A percentile compares a stretch with the other conserved stretches of the same genome.
Conservation (phyloP, 1,140 invertebrate species). For the Lasaia peninsularis region DNA sequence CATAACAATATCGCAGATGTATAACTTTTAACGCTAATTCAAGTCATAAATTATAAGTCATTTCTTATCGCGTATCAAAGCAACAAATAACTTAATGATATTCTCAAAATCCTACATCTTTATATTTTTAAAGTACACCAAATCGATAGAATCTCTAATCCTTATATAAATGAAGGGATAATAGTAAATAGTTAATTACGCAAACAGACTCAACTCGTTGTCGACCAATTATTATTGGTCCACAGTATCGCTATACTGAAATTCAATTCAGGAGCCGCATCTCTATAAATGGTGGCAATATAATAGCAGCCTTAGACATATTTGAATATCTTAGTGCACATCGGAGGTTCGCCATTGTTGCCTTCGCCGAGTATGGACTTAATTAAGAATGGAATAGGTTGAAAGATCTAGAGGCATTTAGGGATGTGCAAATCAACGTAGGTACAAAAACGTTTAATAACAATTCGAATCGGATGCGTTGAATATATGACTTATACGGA, state of each 20-base stretch:
- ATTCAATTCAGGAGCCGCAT: conserved; percentile 48
- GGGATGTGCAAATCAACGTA: conserved; percentile 23
- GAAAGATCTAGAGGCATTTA: conserved; percentile 65
- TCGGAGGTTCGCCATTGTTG: conserved; percentile 66
- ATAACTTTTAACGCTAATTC: too few relatives aligned
- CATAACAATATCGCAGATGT: too few relatives aligned
- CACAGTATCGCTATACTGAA: conserved; percentile 34
- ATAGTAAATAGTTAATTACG: background rate
- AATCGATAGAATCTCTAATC: too few relatives aligned
- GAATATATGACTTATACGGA: background rate
- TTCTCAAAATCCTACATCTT: too few relatives aligned
- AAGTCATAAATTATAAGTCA: too few relatives aligned
- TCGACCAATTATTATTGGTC: conserved; percentile 37
- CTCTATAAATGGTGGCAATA: conserved; percentile 60
- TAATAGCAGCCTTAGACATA: conserved; percentile 70
- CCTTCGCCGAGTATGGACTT: conserved; percentile 70
- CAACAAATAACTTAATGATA: too few relatives aligned
- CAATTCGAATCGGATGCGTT: background rate
- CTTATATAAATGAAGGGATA: too few relatives aligned
- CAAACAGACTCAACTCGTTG: background rate
- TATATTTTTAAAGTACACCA: too few relatives aligned
- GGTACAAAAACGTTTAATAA: conserved; percentile 13
- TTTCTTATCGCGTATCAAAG: too few relatives aligned
- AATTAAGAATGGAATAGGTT: conserved; percentile 70
- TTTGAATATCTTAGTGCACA: conserved; percentile 72